Base-by-base conservation (phyloP, 2,797 vertebrate species). In the Bovichtus variegatus region DNA sequence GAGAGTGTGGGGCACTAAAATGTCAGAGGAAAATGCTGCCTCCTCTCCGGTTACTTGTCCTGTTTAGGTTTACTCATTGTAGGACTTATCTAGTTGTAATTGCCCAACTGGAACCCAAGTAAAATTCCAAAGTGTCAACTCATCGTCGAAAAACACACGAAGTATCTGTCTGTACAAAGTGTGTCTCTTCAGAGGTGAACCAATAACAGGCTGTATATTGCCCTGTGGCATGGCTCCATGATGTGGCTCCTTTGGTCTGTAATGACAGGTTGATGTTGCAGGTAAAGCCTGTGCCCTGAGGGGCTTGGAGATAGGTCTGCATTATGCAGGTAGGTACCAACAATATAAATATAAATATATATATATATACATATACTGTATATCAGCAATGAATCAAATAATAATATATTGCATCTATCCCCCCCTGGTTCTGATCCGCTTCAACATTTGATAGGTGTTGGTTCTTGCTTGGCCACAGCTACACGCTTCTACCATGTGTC, bases 191-290 rank as follows among this genome's bases (percentile, higher is more conserved):
- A 72, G 54, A 49, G 50, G 19, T 69, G 73, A 87, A 61, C 19
- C 62, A 77, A 68, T 83, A 84, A 71, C 72, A 80, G 72, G 58
- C 59, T 69, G 57, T 25, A 4, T n/a, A 0, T 55, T 59, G 55
- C 59, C 63, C 60, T 11, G 63, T 46, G 49, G 60, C 49, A 21
- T 3, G 1, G 63, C 74, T 68, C 55, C 43, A 46, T 21, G 55
- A 55, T 73, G 69, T 25, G 21, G 41, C 53, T 65, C 50, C 74
- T 76, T 80, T 70, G 58, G 49, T 89, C 72, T 84, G 16, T 92
- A 87, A 90, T 84, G 74, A 90, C 75, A 82, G 67, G 71, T 60
- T 81, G 66, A 44, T 54, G 55, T 44, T 69, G 40, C 81, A 86
- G 89, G 83, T 81, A 69, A 18, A 76, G 44, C 55, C 49, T 54